These are phyloP conservation scores for Cassiopea andromeda DNA, from an alignment of 30 jellyfish, hydroid and myxozoan species.

Conservation along the genomic window DNA sequence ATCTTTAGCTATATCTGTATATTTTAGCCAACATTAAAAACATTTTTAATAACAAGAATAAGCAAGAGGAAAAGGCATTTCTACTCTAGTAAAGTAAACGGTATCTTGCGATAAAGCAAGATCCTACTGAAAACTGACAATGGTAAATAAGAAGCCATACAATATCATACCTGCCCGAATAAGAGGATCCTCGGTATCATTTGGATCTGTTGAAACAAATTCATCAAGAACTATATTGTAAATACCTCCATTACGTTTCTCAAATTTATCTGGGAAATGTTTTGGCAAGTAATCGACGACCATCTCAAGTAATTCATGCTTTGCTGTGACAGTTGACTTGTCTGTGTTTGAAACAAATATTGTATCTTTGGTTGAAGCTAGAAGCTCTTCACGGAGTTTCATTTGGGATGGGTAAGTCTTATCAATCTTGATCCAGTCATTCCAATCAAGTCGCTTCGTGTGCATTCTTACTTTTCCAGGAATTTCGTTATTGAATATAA, in stretches of 20 bases:
- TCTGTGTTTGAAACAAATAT: slow-evolving; percentile 65
- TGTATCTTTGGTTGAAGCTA: slow-evolving; percentile 40
- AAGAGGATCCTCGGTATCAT: slow-evolving; percentile 71
- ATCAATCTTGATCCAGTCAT: slow-evolving; percentile 88
- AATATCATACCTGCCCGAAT: slow-evolving; percentile 65
- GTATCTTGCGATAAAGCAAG: too few species aligned
- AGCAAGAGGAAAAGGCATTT: too few species aligned
- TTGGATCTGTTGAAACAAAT: slow-evolving; percentile 60
- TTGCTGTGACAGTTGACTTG: slow-evolving; percentile 53
- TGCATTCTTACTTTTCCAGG: slow-evolving; percentile 90
- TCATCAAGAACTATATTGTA: slow-evolving; percentile 81
- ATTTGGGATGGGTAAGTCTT: slow-evolving; percentile 74
- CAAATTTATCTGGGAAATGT: slow-evolving; percentile 83
- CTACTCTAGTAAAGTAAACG: too few species aligned
- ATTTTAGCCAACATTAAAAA: too few species aligned
- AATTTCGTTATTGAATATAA: slow-evolving; percentile 74
- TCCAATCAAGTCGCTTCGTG: slow-evolving; percentile 63
- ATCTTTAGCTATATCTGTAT: too few species aligned
- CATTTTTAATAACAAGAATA: too few species aligned
- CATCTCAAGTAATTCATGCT: slow-evolving; percentile 80
- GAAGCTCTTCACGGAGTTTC: slow-evolving; percentile 63
- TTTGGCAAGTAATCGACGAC: slow-evolving; percentile 67
- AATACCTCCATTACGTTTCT: slow-evolving; percentile 62
- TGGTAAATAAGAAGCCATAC: too few species aligned
- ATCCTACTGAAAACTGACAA: too few species aligned